These are phyloP conservation scores for Amphipoea lucens DNA, from an alignment of 2,888 invertebrate genomes.

Conservation along the genomic window DNA sequence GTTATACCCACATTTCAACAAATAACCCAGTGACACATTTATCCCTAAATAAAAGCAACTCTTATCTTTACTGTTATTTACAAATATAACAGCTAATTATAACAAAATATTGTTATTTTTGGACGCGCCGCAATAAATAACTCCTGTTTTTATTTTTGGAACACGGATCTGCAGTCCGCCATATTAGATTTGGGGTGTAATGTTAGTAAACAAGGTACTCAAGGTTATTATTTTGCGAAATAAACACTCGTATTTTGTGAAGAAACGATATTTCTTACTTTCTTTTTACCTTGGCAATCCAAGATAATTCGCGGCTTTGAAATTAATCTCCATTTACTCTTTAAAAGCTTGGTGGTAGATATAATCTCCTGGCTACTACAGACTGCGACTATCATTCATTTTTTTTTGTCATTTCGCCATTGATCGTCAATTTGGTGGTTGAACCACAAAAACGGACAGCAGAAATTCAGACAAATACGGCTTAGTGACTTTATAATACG, in stretches of 20 bases:
- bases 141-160: slow-evolving; percentile 27
- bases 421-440: too few relatives aligned
- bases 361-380: too few relatives aligned
- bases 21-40: not conserved
- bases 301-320: not conserved
- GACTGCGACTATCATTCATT: too few relatives aligned
- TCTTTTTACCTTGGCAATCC: not conserved
- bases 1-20: not conserved
- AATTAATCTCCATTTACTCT: not conserved
- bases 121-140: slow-evolving; percentile 5
- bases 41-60: not conserved
- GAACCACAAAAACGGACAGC: not conserved
- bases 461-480: not conserved
- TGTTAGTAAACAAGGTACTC: slow-evolving; percentile 33
- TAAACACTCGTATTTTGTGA: slow-evolving; percentile 11
- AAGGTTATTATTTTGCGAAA: slow-evolving; percentile 17
- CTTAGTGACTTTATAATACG: too few relatives aligned
- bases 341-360: not conserved
- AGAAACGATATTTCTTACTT: not conserved
- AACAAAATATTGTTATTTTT: slow-evolving; percentile 22
- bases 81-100: slow-evolving; percentile 29
- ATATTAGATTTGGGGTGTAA: slow-evolving; percentile 21
- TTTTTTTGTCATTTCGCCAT: too few relatives aligned
- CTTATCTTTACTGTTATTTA: slow-evolving; percentile 3
- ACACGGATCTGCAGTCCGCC: not conserved